Base-by-base conservation (phyloP, 2,888 invertebrate species). In the Oligia strigilis region DNA sequence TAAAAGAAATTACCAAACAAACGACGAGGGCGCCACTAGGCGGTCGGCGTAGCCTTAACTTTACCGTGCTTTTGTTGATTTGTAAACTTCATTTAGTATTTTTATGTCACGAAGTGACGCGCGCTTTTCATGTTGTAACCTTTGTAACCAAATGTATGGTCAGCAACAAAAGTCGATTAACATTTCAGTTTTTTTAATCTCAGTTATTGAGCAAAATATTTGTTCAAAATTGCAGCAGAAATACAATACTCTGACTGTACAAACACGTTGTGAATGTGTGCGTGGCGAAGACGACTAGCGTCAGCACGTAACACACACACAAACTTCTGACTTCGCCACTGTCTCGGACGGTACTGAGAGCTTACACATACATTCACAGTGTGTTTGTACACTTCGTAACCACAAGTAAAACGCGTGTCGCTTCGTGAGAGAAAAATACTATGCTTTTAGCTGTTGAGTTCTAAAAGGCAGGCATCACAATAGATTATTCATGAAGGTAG, bases 11-110 rank as follows among this genome's bases (percentile, higher is more conserved):
- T 1, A 29, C 29, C 29, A 29, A 29, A 29, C 29, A 29, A 29
- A 29, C 29, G 29, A 29, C 29, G 29, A 29, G 29, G 29, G 29
- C 29, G 29, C 29, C 29, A 29, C 29, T 29, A 29, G 29, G 29
- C 29, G 29, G 29, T 29, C 29, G 29, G 29, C 29, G 29, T 29
- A 29, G 29, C 29, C 71, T 74, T 52, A 67, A 71, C 58, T 70
- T 77, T 60, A 55, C 17, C 36, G 29, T 65, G 14, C 46, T 52
- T 23, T 49, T 60, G 19, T 62, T 52, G 40, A 69, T 77, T 71
- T 64, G 40, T 49, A 72, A 69, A 80, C 13, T 64, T 69, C 4
- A 40, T 58, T n/a, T n/a, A n/a, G 58, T 60, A n/a, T 60, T 60
- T n/a, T 60, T n/a, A n/a, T n/a, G 13, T n/a, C n/a, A n/a, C n/a